Evolutionary conservation across 1,140 invertebrate species (phyloP), one percentile per base, ranked within the genome.

Genomic region (Panulirus ornatus): DNA sequence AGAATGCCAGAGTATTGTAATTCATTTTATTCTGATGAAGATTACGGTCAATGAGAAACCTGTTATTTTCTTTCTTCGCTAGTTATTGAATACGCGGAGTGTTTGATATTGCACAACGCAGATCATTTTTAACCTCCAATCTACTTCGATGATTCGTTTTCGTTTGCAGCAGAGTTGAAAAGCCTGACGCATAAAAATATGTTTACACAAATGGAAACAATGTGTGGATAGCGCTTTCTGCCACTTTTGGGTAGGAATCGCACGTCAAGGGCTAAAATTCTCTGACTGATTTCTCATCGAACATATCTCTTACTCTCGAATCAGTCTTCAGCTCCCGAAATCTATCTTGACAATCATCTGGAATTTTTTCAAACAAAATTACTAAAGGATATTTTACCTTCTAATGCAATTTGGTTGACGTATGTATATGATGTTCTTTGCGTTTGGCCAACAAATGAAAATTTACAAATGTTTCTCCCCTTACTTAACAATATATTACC

Each of bases 241-340:
- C 78, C 30, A 81, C 78, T 81, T 83, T 83, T 83, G 47, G 47
- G 79, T 83, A 58, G 79, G 79, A 83, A 63, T 83, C 42, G 38
- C 42, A 84, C 30, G 44, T 71, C 63, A 84, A 84, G 58, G 40
- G 66, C 83, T 22, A 73, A 84, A 40, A 78, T 84, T 84, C 58
- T 84, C 40, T 70, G 66, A 71, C 22, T 47, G 58, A 66, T 84
- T 63, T 84, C 54, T 84, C 36, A 66, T 51, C n/a, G 78, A 63
- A 30, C 58, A 30, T 40, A 44, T 71, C 2, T 84, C 83, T 40
- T 84, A 42, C 38, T 73, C 66, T 38, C 42, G 66, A 71, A 84
- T 71, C 83, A 73, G 38, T 73, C 5, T 84, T 84, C 83, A 84
- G 58, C 58, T 71, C 58, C 70, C 71, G 83, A 84, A 71, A 66